phyloP scores from a whole-genome alignment of 2,797 vertebrate genomes.

The Pipistrellus nathusii region DNA sequence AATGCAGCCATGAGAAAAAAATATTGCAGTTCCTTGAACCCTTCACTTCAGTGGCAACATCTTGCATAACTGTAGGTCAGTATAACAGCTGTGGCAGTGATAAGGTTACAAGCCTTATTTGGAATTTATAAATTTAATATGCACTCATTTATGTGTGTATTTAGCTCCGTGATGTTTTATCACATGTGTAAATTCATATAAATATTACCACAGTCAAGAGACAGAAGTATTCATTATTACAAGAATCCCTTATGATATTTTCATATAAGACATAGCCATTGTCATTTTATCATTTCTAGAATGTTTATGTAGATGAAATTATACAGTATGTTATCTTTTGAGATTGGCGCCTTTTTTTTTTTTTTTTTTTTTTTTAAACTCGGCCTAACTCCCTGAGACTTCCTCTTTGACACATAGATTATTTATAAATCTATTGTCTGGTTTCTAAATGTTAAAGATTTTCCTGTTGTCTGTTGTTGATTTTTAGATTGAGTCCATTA shows the following conservation, averaged over 20 bases:
- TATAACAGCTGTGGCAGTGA: not conserved
- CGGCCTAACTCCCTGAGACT: not conserved
- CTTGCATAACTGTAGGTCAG: not conserved
- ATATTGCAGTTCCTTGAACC: not conserved
- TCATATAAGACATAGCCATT: not conserved
- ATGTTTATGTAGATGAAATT: not conserved
- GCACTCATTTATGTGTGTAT: not conserved
- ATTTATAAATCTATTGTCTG: not conserved
- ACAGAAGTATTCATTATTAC: not conserved
- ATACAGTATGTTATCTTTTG: not conserved
- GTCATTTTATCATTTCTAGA: not conserved
- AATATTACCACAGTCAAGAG: not conserved
- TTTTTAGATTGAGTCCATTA: slow-evolving; percentile 40
- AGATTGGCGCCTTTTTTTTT: not conserved
- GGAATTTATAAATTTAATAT: not conserved
- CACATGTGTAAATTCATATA: not conserved
- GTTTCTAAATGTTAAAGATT: not conserved
- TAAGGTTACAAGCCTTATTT: not conserved
- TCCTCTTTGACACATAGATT: not conserved
- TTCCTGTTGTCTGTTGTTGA: not conserved
- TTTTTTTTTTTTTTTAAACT: not conserved
- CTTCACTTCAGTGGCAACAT: not conserved
- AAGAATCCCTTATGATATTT: not conserved
- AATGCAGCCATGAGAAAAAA: not conserved
- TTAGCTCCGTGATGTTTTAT: not conserved